phyloP scores from a whole-genome alignment of 2,888 invertebrate genomes.

The Resseliella maxima region DNA sequence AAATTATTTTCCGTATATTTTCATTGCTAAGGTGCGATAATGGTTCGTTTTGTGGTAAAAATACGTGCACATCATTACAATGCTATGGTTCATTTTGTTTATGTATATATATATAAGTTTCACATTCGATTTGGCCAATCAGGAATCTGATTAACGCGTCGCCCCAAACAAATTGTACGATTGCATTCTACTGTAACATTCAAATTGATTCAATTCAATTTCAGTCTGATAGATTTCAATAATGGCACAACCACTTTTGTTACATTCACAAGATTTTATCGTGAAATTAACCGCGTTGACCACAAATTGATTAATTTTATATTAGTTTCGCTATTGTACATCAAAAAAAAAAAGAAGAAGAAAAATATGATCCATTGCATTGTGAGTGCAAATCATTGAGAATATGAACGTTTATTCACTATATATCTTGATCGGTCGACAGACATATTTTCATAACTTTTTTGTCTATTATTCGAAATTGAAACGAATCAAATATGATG shows the following conservation, averaged over 20 bases:
- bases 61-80: slow-evolving; percentile 37
- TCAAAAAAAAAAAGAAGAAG: not conserved
- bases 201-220: not conserved
- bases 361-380: slow-evolving; percentile 2
- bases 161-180: slow-evolving; percentile 20
- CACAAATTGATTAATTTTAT: slow-evolving; percentile 41
- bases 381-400: no score
- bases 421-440: not conserved
- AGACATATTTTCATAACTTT: slow-evolving; percentile 1
- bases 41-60: slow-evolving; percentile 37
- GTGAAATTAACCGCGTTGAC: slow-evolving; percentile 43
- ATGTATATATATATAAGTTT: not conserved
- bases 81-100: slow-evolving; percentile 39
- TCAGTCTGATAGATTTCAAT: not conserved
- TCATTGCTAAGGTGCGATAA: slow-evolving; percentile 51
- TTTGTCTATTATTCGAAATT: not conserved
- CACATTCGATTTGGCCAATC: not conserved
- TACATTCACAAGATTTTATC: not conserved
- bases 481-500: slow-evolving; percentile 11
- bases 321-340: slow-evolving; percentile 46
- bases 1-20: slow-evolving; percentile 40
- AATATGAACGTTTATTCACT: no score
- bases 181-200: not conserved
- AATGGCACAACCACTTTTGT: not conserved
- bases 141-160: slow-evolving; percentile 43